phyloP scores from a whole-genome alignment of 2,888 invertebrate genomes.

The Rhingia campestris region DNA sequence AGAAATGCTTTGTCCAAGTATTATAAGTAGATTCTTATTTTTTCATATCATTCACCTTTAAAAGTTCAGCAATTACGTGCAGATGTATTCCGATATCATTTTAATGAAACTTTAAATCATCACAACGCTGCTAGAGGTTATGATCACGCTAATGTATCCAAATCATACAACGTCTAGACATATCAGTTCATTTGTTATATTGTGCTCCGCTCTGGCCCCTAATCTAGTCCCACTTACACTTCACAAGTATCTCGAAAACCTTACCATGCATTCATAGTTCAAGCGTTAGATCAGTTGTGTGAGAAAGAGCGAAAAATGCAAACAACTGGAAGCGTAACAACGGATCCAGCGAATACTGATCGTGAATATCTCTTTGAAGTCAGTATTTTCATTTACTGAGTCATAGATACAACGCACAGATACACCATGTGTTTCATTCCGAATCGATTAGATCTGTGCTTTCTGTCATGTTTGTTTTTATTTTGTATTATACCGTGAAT shows the following conservation, averaged over 20 bases:
- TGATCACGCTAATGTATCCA: constrained; percentile 52
- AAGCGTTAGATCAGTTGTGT: constrained; percentile 52
- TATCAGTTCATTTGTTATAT: constrained; percentile 25
- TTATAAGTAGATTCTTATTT: too few relatives aligned
- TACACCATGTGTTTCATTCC: neutral
- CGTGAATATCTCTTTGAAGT: constrained; percentile 21
- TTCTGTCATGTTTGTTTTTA: constrained; percentile 18
- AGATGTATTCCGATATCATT: constrained; percentile 18
- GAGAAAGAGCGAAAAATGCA: neutral
- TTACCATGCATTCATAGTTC: constrained; percentile 58
- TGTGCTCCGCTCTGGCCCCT: neutral
- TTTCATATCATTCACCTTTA: too few relatives aligned
- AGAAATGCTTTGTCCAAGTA: too few relatives aligned
- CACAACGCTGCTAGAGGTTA: constrained; percentile 30
- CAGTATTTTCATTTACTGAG: constrained; percentile 36
- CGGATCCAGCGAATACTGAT: constrained; percentile 40
- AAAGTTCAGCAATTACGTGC: constrained; percentile 21
- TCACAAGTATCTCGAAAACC: constrained; percentile 10
- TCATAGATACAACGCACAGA: constrained; percentile 54
- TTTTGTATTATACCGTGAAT: constrained; percentile 25
- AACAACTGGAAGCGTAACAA: constrained; percentile 17
- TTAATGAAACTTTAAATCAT: constrained; percentile 14
- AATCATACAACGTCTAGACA: constrained; percentile 61
- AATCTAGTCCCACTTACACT: neutral
- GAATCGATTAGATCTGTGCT: constrained; percentile 64